Percentiles rank a stretch among this genome's conserved stretches.
Evolutionary conservation across 2,797 vertebrate genomes (phyloP).

Genomic region (Erethizon dorsatum): DNA sequence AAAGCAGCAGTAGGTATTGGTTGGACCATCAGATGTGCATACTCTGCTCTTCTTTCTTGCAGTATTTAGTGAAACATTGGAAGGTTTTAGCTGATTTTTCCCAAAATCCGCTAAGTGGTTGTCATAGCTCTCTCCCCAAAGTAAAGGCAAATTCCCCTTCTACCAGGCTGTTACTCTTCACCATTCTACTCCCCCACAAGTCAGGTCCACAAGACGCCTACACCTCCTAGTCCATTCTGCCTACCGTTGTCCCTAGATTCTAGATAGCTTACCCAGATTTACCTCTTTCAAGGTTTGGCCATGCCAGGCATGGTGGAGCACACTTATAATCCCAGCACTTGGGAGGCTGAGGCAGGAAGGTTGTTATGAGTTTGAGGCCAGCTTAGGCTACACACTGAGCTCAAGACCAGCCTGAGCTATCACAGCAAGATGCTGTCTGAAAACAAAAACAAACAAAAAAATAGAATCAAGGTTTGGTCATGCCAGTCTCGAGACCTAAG

Average conservation of each 20-base stretch:
- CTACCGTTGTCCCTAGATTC: background rate
- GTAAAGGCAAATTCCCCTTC: background rate
- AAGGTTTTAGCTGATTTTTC: background rate
- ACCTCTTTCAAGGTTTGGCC: background rate
- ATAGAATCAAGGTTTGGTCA: background rate
- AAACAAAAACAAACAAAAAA: too few species aligned
- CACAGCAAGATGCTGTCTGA: background rate
- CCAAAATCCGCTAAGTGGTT: background rate
- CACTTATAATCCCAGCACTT: background rate
- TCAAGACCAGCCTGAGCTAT: background rate
- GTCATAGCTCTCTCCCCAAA: background rate
- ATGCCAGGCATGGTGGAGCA: background rate
- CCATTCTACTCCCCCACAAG: background rate
- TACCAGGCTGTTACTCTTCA: background rate
- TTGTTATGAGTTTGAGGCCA: background rate
- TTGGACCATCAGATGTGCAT: background rate
- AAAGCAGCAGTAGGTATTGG: background rate
- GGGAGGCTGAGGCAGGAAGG: background rate
- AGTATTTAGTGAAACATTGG: background rate
- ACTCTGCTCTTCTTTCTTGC: constrained; percentile 39
- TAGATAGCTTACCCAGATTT: background rate
- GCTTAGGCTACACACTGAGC: background rate
- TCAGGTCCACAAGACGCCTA: background rate
- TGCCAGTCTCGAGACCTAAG: background rate
- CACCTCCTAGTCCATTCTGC: background rate